Evolutionary conservation across 2,888 invertebrate genomes (phyloP).

Genomic region (Slavum lentiscoides): DNA sequence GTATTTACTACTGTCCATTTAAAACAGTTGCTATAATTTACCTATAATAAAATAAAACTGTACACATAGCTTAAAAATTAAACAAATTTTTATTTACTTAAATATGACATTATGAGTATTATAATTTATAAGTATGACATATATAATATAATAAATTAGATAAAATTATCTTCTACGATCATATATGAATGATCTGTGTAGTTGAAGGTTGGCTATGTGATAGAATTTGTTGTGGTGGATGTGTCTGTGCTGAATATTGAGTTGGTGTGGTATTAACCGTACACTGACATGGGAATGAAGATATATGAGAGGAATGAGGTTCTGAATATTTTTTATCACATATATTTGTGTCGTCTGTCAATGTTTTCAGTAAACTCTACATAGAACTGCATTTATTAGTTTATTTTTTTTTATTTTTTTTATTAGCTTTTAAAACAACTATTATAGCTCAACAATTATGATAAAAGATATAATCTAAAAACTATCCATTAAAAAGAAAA

Average conservation of each 20-base stretch:
- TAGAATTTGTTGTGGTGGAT: not conserved
- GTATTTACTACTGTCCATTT: too few species aligned
- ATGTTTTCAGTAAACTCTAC: constrained; percentile 14
- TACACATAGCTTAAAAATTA: too few species aligned
- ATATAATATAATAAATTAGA: not conserved
- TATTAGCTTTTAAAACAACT: too few species aligned
- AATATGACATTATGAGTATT: not conserved
- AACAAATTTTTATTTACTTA: not conserved
- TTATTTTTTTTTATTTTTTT: too few species aligned
- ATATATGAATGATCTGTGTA: constrained; percentile 6
- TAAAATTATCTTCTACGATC: not conserved
- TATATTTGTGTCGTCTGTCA: constrained; percentile 18
- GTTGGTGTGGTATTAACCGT: not conserved
- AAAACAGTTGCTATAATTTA: too few species aligned
- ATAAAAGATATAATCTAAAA: too few species aligned
- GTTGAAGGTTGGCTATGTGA: not conserved
- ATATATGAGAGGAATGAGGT: not conserved
- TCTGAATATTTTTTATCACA: constrained; percentile 6
- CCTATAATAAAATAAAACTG: too few species aligned
- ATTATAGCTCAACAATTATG: too few species aligned
- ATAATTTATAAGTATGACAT: not conserved
- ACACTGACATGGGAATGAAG: not conserved
- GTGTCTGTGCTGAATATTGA: constrained; percentile 3
- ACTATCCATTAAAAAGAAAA: too few species aligned
- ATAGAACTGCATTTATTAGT: constrained; percentile 1